phyloP scores from a whole-genome alignment of 64 coral and sea anemone species.

The Orbicella faveolata region DNA sequence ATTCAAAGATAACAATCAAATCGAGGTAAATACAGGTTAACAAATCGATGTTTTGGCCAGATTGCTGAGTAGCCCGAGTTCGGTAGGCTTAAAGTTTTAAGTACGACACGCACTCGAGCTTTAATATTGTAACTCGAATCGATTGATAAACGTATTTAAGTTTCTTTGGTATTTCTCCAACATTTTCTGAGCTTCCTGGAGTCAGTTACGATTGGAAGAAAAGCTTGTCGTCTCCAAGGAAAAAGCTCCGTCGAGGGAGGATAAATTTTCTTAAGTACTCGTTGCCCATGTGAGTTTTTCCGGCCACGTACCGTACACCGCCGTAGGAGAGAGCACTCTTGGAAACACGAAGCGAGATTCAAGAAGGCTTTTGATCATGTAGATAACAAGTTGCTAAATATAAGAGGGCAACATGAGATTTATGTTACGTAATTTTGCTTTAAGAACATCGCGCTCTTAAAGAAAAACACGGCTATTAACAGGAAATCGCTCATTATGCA shows the following conservation, averaged over 20 bases:
- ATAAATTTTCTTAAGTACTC: background rate
- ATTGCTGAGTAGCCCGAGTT: background rate
- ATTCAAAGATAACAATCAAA: background rate
- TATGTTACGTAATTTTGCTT: background rate
- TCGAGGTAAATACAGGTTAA: background rate
- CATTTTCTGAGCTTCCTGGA: background rate
- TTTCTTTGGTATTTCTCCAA: background rate
- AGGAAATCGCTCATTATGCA: too few species aligned
- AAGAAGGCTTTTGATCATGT: background rate
- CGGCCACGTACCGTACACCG: background rate
- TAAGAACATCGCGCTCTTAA: background rate
- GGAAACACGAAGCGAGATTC: background rate
- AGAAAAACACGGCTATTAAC: background rate
- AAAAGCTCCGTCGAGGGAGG: background rate
- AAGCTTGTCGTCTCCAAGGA: background rate
- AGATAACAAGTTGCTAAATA: background rate
- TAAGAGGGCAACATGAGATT: background rate
- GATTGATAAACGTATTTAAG: background rate
- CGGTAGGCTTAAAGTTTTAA: slow-evolving; percentile 3
- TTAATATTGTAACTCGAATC: background rate
- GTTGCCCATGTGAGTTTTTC: background rate
- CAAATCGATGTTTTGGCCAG: background rate
- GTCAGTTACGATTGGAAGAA: background rate
- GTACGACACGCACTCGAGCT: background rate
- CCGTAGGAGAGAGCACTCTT: background rate